These are phyloP conservation scores for Plutomurus gul DNA, from an alignment of 1,140 invertebrate genomes.

Conservation along the genomic window DNA sequence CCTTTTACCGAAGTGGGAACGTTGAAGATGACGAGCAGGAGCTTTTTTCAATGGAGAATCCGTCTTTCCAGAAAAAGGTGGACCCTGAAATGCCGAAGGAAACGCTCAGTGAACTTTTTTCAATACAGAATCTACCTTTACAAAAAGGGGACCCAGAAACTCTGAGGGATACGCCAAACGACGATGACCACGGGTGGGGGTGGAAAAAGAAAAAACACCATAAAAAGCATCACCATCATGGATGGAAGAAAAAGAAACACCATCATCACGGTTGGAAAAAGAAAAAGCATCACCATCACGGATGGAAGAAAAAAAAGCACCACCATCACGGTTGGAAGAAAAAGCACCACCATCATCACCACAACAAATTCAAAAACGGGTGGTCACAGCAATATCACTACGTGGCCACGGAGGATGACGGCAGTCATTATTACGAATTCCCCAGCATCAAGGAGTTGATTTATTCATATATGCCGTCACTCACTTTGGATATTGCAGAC, in stretches of 20 bases:
- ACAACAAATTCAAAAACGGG: not conserved
- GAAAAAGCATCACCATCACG: not conserved
- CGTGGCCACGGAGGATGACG: not conserved
- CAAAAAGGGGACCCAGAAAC: too few relatives aligned
- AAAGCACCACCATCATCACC: not conserved
- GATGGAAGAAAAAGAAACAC: not conserved
- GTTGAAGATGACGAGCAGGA: not conserved
- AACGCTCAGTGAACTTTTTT: too few relatives aligned
- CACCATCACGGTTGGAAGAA: not conserved
- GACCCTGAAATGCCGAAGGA: too few relatives aligned
- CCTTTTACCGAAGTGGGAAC: not conserved
- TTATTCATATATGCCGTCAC: not conserved
- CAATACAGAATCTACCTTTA: too few relatives aligned
- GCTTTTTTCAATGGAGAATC: too few relatives aligned
- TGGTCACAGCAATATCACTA: not conserved
- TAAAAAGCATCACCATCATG: not conserved
- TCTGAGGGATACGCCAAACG: too few relatives aligned
- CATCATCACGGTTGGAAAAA: not conserved
- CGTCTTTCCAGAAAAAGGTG: too few relatives aligned
- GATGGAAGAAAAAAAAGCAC: not conserved
- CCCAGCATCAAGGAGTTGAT: not conserved
- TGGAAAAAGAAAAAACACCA: not conserved
- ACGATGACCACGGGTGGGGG: not conserved
- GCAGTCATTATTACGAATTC: not conserved
- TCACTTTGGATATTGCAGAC: too few relatives aligned